Conservation (phyloP, 2,888 invertebrate genomes). For the Thecocarcelia acutangulata region DNA sequence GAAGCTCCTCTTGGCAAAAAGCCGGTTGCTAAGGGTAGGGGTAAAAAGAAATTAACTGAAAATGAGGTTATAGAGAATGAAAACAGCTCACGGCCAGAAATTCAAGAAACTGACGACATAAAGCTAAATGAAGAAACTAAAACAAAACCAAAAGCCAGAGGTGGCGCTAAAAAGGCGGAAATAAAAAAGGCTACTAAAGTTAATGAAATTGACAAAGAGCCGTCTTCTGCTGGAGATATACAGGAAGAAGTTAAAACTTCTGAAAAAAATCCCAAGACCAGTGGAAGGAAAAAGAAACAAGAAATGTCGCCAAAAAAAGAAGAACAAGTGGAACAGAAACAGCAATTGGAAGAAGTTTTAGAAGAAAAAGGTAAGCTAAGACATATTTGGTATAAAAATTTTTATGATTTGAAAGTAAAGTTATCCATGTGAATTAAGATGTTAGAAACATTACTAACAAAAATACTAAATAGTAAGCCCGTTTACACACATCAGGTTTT, state of each 20-base stretch:
- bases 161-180: slow-evolving; percentile 68
- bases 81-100: slow-evolving; percentile 9
- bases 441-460: no score
- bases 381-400: neutral
- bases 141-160: slow-evolving; percentile 70
- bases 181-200: slow-evolving; percentile 29
- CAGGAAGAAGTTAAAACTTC: slow-evolving; percentile 57
- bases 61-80: slow-evolving; percentile 61
- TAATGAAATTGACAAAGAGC: slow-evolving; percentile 18
- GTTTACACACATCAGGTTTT: no score
- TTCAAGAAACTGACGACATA: slow-evolving; percentile 16
- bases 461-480: no score
- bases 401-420: neutral
- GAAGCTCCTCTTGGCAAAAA: slow-evolving; percentile 42
- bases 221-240: slow-evolving; percentile 48
- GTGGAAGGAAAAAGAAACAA: slow-evolving; percentile 62
- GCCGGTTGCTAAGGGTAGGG: slow-evolving; percentile 48
- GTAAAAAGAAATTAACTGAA: slow-evolving; percentile 56
- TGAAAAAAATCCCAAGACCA: slow-evolving; percentile 4
- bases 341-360: neutral
- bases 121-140: slow-evolving; percentile 21
- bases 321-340: slow-evolving; percentile 16
- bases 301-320: slow-evolving; percentile 49
- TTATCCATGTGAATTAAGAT: no score
- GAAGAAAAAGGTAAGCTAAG: slow-evolving; percentile 31